Evolutionary conservation across 2,113 vertebrate genomes (phyloP), one percentile per base, ranked within the genome.

Genomic region (Prionailurus viverrinus): DNA sequence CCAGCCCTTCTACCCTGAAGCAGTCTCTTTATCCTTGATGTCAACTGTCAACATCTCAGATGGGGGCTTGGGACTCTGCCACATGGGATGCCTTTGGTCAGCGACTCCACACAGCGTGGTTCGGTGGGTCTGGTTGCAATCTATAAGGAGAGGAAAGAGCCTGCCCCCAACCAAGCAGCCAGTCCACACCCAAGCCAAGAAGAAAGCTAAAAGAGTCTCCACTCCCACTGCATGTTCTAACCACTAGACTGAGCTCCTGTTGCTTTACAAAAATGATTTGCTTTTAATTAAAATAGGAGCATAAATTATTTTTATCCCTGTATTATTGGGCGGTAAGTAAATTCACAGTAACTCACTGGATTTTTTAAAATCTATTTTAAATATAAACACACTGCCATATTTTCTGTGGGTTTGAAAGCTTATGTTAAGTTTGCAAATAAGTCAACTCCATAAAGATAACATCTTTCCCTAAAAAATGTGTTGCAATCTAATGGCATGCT

Each of bases 391-490:
- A 98, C 95, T 87, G 85, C 98, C 99, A 99, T 99, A 99, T 99
- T 99, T 99, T 99, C 98, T 99, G 98, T 99, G 98, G 99, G 99
- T 98, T 99, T 99, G 98, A 97, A 99, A 99, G 98, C 98, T 99
- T 99, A 99, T 99, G 98, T 98, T 99, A 99, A 98, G 98, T 98
- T 99, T 99, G 98, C 99, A 99, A 99, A 99, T 99, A 99, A 99
- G 98, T 98, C 98, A 99, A 98, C 98, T 98, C 98, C 98, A 98
- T 98, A 98, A 99, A 98, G 98, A 99, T 99, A 99, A 99, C 98
- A 99, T 99, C 97, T 99, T 98, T 98, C 97, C 95, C 91, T 94
- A 97, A 98, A 97, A 98, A 98, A 98, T 92, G 98, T 98, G 98
- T 98, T 98, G 98, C 97, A 96, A 98, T 98, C 97, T 98, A 98